Evolutionary conservation across 1,140 invertebrate genomes (phyloP).

Genomic region (Brachionus sp.): DNA sequence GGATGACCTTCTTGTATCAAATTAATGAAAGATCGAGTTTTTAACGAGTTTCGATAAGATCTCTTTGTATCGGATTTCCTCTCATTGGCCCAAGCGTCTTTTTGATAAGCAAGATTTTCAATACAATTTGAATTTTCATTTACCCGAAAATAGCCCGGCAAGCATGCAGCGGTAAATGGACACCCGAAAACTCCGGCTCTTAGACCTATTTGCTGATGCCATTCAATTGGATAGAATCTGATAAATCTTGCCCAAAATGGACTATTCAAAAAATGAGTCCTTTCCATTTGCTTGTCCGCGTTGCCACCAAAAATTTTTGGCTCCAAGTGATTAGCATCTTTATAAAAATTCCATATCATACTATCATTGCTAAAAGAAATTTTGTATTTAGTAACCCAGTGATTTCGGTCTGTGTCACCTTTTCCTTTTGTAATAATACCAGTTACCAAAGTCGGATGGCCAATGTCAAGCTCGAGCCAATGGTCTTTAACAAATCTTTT

Average conservation of each 20-base stretch:
- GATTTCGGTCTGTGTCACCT: conserved; percentile 61
- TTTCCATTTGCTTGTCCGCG: conserved; percentile 62
- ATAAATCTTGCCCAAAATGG: conserved; percentile 63
- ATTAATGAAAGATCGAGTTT: conserved; percentile 18
- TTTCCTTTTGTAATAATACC: conserved; percentile 64
- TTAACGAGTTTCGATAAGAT: neutral
- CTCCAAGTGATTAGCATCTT: conserved; percentile 63
- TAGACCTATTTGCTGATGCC: conserved; percentile 62
- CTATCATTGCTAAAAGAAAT: conserved; percentile 65
- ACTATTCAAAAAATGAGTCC: conserved; percentile 63
- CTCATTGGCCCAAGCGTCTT: conserved; percentile 29
- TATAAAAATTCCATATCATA: conserved; percentile 63
- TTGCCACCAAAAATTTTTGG: conserved; percentile 63
- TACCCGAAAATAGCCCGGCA: conserved; percentile 62
- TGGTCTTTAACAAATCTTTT: conserved; percentile 63
- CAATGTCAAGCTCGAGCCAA: conserved; percentile 65
- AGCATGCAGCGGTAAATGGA: conserved; percentile 60
- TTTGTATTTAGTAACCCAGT: conserved; percentile 64
- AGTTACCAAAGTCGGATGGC: conserved; percentile 63
- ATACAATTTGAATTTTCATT: conserved; percentile 62
- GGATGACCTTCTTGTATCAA: conserved; percentile 51
- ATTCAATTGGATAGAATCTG: conserved; percentile 62
- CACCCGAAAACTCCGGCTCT: conserved; percentile 63
- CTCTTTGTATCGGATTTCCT: neutral
- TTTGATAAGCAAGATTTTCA: conserved; percentile 45